Base-by-base conservation (phyloP, 2,113 vertebrate species). In the Petaurus breviceps region DNA sequence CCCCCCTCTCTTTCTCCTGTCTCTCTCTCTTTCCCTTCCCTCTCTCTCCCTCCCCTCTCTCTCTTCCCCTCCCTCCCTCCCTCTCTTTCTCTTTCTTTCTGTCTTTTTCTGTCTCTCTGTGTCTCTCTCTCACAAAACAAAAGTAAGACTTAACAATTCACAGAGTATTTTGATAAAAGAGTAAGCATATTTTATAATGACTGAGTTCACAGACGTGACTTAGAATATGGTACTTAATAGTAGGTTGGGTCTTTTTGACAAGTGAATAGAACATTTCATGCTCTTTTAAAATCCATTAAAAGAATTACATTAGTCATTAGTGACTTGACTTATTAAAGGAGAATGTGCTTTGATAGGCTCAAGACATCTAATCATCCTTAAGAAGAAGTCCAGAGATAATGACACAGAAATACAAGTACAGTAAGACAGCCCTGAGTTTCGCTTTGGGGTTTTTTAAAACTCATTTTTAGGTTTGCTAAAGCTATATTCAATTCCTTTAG, bases 381-480 rank as follows among this genome's bases (percentile, higher is more conserved):
- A 37, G 24, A 28, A 68, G 90, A 51, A 55, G 16, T 91, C 49
- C 23, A 61, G 37, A 53, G 26, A 57, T 94, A 9, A 31, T 90
- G n/a, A 12, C 91, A 43, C 95, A 55, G 5, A 68, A 90, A 19
- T 50, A 6, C 26, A 52, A 92, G 91, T 90, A 46, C 12, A 19
- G 92, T 92, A 91, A 68, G 77, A 57, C 26, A 8, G 14, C 28
- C 25, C 3, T 26, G 28, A 91, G 10, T 95, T 94, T 49, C 31
- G 37, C 51, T 55, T 57, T 92, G 52, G 84, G 7, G 46, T 55
- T 90, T 46, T 94, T 84, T 16, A 92, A 49, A 93, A 26, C 95
- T 95, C 61, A 16, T 49, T 53, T 91, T 92, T 61, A 49, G 28
- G 4, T 68, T 61, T 94, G 52, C 89, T 91, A 25, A 7, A 28